A percentile compares a stretch with the other conserved stretches of the same genome.
These are phyloP conservation scores for Ctenopoma multispine DNA, from an alignment of 2,797 vertebrate species.

Conservation along the genomic window DNA sequence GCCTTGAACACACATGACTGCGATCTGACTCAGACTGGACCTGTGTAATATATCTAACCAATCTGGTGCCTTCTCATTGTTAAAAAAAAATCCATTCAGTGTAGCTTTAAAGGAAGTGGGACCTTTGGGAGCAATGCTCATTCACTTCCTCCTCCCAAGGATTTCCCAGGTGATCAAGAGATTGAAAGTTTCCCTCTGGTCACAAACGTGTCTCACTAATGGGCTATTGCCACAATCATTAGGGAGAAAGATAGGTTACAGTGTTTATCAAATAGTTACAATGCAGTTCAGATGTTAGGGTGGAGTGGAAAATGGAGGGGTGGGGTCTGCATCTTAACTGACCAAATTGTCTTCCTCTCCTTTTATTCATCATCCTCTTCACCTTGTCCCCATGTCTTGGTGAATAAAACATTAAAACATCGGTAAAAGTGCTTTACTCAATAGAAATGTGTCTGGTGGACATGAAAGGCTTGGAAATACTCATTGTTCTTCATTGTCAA, in stretches of 20 bases:
- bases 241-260: constrained; percentile 33
- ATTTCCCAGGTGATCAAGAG: constrained; percentile 47
- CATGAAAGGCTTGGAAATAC: constrained; percentile 61
- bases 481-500: constrained; percentile 71
- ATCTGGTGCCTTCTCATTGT: constrained; percentile 20
- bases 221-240: constrained; percentile 29
- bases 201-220: constrained; percentile 28
- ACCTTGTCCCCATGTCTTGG: constrained; percentile 39
- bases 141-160: constrained; percentile 32
- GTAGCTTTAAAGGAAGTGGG: constrained; percentile 37
- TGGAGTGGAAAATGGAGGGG: no score
- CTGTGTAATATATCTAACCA: constrained; percentile 14
- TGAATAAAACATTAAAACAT: constrained; percentile 54
- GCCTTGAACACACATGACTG: not conserved
- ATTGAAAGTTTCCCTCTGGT: constrained; percentile 39
- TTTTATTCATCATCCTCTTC: constrained; percentile 16
- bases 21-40: not conserved
- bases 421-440: constrained; percentile 48
- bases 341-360: constrained; percentile 4
- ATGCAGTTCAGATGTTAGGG: no score
- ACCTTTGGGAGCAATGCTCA: constrained; percentile 20
- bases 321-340: constrained; percentile 4
- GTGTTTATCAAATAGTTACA: not conserved
- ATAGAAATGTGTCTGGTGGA: constrained; percentile 36
- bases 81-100: constrained; percentile 18